A percentile compares a stretch with the other conserved stretches of the same genome.
phyloP scores from a whole-genome alignment of 2,797 vertebrate genomes.

The Pipistrellus pipistrellus region DNA sequence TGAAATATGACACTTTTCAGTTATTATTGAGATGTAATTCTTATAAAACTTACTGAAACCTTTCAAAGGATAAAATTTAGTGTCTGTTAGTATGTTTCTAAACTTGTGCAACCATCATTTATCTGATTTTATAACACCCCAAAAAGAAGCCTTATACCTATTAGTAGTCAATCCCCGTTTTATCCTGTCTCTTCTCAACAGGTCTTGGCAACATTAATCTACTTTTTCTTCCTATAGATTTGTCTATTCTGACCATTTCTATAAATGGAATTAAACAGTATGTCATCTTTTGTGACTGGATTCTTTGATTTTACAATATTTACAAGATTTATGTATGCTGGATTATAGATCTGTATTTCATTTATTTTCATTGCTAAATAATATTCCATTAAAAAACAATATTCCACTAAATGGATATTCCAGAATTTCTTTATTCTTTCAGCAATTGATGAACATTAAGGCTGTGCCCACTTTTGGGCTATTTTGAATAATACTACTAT shows the following conservation, averaged over 20 bases:
- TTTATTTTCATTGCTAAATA: background rate
- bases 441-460: background rate
- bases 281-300: background rate
- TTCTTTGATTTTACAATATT: background rate
- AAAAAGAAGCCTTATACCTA: background rate
- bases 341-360: background rate
- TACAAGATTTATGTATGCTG: conserved; percentile 25
- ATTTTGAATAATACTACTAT: background rate
- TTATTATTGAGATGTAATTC: background rate
- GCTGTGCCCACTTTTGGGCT: conserved; percentile 1
- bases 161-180: background rate
- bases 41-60: conserved; percentile 1
- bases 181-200: background rate
- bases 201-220: background rate
- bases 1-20: background rate
- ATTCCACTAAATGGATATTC: background rate
- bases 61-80: conserved; percentile 28
- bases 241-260: background rate
- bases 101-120: background rate
- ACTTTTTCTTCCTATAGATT: background rate
- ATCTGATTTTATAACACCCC: conserved; percentile 16
- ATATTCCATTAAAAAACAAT: background rate
- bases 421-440: background rate
- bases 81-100: background rate
- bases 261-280: background rate